Percentiles rank a stretch among this genome's conserved stretches.
These are phyloP conservation scores for Accipiter virgatus DNA, from an alignment of 2,113 vertebrate genomes.

Conservation along the genomic window DNA sequence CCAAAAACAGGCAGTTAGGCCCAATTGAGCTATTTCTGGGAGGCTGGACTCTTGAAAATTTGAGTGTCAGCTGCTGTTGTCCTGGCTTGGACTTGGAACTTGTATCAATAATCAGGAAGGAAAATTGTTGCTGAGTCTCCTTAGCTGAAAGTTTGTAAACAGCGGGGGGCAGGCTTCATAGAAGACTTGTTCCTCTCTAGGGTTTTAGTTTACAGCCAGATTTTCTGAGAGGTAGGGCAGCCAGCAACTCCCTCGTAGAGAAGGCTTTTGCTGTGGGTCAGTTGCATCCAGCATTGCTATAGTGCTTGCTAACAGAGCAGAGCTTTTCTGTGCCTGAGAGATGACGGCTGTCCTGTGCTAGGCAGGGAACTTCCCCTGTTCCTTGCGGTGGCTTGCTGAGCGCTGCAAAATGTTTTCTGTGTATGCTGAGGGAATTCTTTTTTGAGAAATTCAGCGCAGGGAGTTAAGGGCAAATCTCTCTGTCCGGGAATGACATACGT, in stretches of 20 bases:
- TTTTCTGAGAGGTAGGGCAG: not conserved
- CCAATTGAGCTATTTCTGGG: not conserved
- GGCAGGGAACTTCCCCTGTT: rapidly evolving
- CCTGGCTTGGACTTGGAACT: not conserved
- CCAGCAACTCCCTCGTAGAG: rapidly evolving
- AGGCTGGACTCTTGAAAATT: not conserved
- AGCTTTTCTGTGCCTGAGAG: not conserved
- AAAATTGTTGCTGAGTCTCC: not conserved
- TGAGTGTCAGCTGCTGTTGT: not conserved
- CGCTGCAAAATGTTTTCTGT: not conserved
- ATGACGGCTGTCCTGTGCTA: not conserved
- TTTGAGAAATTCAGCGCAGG: not conserved
- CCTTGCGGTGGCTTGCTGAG: not conserved
- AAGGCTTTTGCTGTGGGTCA: not conserved
- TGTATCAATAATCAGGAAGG: rapidly evolving
- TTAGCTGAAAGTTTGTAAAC: not conserved
- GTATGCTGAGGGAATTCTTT: not conserved
- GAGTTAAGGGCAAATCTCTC: not conserved
- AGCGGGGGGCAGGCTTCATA: rapidly evolving
- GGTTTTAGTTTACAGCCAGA: not conserved
- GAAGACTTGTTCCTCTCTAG: not conserved
- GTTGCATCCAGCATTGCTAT: not conserved
- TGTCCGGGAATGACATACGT: not conserved
- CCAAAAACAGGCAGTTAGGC: not conserved
- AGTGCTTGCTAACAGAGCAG: not conserved